Percentiles rank a stretch among this genome's conserved stretches.
These are phyloP conservation scores for Cerastis rubricosa DNA, from an alignment of 2,888 invertebrate genomes.

Conservation along the genomic window DNA sequence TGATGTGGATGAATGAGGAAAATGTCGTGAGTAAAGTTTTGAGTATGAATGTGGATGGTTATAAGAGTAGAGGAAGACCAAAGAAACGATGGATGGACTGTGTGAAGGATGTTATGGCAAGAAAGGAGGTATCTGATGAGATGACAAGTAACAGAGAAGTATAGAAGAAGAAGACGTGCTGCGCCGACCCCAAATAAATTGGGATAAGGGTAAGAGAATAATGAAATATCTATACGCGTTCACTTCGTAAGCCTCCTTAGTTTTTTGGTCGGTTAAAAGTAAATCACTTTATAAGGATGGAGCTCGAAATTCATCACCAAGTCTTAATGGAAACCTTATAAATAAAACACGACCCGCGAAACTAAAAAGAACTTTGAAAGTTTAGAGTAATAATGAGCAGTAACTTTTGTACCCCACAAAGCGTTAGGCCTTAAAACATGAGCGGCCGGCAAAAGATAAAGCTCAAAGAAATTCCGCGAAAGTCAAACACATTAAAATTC, in stretches of 20 bases:
- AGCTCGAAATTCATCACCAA: conserved; percentile 12
- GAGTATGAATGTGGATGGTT: too few relatives aligned
- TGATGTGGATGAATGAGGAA: too few relatives aligned
- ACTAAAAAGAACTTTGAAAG: conserved; percentile 38
- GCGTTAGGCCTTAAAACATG: conserved; percentile 37
- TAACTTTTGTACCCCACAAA: conserved; percentile 58
- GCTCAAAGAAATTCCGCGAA: conserved; percentile 63
- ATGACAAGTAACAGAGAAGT: too few relatives aligned
- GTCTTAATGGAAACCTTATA: conserved; percentile 11
- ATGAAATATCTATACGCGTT: too few relatives aligned
- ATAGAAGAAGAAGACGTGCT: too few relatives aligned
- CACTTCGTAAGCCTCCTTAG: neutral
- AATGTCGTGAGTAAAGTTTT: too few relatives aligned
- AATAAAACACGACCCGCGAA: conserved; percentile 32
- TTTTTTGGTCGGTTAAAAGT: neutral
- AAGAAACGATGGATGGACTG: too few relatives aligned
- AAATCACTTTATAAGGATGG: neutral
- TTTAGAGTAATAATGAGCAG: conserved; percentile 32
- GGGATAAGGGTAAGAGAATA: too few relatives aligned
- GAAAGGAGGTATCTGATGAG: too few relatives aligned
- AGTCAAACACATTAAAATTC: conserved; percentile 61
- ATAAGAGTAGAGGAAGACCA: too few relatives aligned
- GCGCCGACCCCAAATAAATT: too few relatives aligned
- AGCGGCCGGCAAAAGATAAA: conserved; percentile 47
- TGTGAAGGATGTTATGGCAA: too few relatives aligned